Base-by-base conservation (phyloP, 2,113 vertebrate species). In the Phycodurus eques region DNA sequence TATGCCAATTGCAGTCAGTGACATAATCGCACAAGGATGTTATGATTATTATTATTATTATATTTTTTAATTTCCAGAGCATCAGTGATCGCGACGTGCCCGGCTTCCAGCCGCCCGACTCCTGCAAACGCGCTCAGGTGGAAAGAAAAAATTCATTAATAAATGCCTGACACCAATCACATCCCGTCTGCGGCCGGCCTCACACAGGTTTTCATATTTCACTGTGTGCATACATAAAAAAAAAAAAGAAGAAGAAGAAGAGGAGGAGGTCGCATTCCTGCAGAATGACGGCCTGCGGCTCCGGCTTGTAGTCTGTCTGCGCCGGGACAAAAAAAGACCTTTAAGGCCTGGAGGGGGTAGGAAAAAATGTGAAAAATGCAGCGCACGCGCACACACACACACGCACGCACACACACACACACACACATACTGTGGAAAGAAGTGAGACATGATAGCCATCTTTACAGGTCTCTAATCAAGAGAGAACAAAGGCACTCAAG, bases 281-380 rank as follows among this genome's bases (percentile, higher is more conserved):
- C 53, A 73, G 82, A 83, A 83, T 88, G 86, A 88, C 71, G 27
- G 59, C 69, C 73, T 74, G 70, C 17, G 80, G 69, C 60, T 79
- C 71, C 74, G 53, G 87, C 78, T 82, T 56, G 17, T 57, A 72
- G 75, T 82, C 81, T 79, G 88, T 88, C 86, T 88, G 86, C 77
- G 8, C 73, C 57, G 71, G 75, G 88, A 87, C 83, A 85, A 79
- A 90, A 89, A 88, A 79, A 86, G 79, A 85, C 82, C 83, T 90
- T 90, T 88, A 86, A 82, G 75, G 75, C 77, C 71, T 22, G 66
- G 57, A 60, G 57, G 57, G n/a, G 56, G 19, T 2, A 7, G 53
- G 53, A 27, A 89, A 87, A 87, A 81, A 90, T 84, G 2, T 61
- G 15, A 88, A 90, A 89, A 88, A 90, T 91, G 82, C 82, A 80